Conservation (phyloP, 1,140 invertebrate species). For the Euglossa dilemma region DNA sequence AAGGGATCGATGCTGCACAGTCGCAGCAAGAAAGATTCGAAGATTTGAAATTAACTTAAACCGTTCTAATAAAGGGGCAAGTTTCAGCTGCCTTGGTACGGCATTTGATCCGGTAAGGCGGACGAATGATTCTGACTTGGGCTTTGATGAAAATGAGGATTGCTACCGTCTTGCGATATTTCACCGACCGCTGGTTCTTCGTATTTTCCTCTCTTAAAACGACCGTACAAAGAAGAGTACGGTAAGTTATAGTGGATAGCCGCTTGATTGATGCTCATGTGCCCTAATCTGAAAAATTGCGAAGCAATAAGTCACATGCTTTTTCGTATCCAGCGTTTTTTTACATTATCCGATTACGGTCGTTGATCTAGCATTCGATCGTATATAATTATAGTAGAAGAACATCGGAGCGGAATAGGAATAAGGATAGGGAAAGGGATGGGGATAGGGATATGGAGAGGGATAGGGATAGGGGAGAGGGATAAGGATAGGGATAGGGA, state of each 20-base stretch:
- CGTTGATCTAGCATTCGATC: too few relatives aligned
- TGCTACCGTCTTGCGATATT: constrained; percentile 81
- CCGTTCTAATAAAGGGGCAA: constrained; percentile 81
- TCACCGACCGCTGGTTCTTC: constrained; percentile 80
- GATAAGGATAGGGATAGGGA: background rate
- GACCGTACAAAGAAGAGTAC: constrained; percentile 93
- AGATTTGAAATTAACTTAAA: constrained; percentile 66
- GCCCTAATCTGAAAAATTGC: constrained; percentile 86
- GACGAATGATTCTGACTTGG: constrained; percentile 81
- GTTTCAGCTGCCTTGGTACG: constrained; percentile 83
- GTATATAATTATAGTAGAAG: too few relatives aligned
- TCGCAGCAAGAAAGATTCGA: constrained; percentile 57
- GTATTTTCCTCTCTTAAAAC: constrained; percentile 90
- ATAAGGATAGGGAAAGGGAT: too few relatives aligned
- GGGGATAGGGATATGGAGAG: too few relatives aligned
- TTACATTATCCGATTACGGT: too few relatives aligned
- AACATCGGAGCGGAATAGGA: too few relatives aligned
- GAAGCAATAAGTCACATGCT: constrained; percentile 1
- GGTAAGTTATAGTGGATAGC: constrained; percentile 95
- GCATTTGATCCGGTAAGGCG: constrained; percentile 81
- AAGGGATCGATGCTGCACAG: constrained; percentile 25
- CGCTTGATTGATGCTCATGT: constrained; percentile 96
- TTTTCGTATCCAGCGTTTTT: background rate
- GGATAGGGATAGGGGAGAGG: background rate
- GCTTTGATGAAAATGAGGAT: constrained; percentile 80